Percentiles rank a stretch among this genome's conserved stretches.
Conservation (phyloP, 2,888 invertebrate species). For the Cephus runcator region DNA sequence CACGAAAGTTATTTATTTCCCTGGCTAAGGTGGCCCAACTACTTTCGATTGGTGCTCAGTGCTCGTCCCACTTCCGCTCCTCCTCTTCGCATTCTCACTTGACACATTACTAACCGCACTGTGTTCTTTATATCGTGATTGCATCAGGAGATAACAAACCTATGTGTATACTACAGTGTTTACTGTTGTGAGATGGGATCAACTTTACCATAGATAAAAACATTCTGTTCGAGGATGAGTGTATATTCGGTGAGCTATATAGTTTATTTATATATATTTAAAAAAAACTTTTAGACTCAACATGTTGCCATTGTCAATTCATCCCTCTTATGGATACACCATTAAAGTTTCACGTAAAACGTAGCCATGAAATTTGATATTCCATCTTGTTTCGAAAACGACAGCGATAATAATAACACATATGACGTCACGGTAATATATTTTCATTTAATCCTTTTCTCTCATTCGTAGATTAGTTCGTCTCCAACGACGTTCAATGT, state of each 20-base stretch:
- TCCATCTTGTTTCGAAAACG: not conserved
- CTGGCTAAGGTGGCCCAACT: not conserved
- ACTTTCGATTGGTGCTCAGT: not conserved
- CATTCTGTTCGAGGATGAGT: not conserved
- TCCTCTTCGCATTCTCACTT: not conserved
- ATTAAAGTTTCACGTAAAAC: conserved; percentile 24
- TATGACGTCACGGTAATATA: conserved; percentile 1
- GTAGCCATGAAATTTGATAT: conserved; percentile 4
- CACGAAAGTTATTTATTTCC: not conserved
- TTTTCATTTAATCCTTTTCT: conserved; percentile 7
- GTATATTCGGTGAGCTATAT: not conserved
- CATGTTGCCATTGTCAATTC: conserved; percentile 13
- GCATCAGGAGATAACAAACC: not conserved
- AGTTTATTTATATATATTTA: not conserved
- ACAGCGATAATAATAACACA: not conserved
- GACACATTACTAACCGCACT: not conserved
- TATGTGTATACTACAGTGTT: not conserved
- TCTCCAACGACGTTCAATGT: conserved; percentile 20
- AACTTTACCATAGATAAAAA: not conserved
- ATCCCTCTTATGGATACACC: conserved; percentile 13
- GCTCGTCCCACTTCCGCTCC: not conserved
- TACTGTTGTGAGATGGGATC: not conserved
- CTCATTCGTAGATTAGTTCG: conserved; percentile 12
- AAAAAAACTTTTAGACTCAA: conserved; percentile 9
- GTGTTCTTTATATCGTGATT: not conserved